Evolutionary conservation across 2,888 invertebrate species (phyloP).

Genomic region (Watsonalla binaria): DNA sequence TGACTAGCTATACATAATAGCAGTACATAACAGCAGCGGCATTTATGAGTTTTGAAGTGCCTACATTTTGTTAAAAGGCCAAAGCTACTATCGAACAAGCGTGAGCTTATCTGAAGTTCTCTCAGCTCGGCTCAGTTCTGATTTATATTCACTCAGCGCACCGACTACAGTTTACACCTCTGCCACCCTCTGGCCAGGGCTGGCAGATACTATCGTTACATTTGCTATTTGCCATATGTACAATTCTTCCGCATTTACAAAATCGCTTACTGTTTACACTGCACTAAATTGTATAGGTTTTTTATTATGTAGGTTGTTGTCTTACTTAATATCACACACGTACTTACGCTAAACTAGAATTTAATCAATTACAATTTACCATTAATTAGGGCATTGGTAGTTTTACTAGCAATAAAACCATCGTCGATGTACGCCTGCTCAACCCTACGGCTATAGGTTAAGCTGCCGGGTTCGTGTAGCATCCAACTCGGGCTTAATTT

Average conservation of each 20-base stretch:
- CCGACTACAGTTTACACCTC: constrained; percentile 32
- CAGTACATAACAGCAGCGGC: no score
- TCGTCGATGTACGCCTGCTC: background rate
- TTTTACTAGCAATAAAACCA: no score
- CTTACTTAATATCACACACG: no score
- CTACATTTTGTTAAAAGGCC: constrained; percentile 7
- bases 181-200: constrained; percentile 21
- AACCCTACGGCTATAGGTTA: background rate
- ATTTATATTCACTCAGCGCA: constrained; percentile 45
- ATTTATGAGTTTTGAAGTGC: no score
- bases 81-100: constrained; percentile 31
- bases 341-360: no score
- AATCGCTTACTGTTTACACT: no score
- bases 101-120: constrained; percentile 36
- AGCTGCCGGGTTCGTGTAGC: background rate
- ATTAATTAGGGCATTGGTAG: no score
- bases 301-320: no score
- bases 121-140: constrained; percentile 39
- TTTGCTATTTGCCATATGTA: no score
- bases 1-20: no score
- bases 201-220: constrained; percentile 14
- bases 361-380: background rate
- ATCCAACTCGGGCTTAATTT: background rate
- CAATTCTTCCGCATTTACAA: no score
- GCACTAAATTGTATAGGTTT: no score